These are phyloP conservation scores for Zoanthus sociatus DNA, from an alignment of 92 coral and sea anemone genomes.

Conservation along the genomic window DNA sequence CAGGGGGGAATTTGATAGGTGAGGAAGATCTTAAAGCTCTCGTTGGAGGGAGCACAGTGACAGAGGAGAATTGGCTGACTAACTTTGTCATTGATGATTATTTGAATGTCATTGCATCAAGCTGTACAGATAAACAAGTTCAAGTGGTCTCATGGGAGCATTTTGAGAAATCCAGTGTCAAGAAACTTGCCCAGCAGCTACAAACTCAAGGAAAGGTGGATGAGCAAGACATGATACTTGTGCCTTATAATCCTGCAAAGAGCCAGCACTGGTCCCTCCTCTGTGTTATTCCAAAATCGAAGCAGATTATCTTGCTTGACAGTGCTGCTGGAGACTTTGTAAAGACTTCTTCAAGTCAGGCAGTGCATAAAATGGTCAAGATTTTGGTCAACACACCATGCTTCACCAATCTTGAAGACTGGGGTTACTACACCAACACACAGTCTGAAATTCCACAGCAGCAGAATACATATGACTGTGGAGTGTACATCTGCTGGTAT, in stretches of 20 bases:
- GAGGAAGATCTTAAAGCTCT: slow-evolving; percentile 17
- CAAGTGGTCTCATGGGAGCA: slow-evolving; percentile 9
- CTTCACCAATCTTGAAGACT: slow-evolving; percentile 29
- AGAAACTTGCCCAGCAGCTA: slow-evolving; percentile 20
- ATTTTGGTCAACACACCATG: slow-evolving; percentile 9
- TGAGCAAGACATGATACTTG: slow-evolving; percentile 18
- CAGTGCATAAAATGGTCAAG: slow-evolving; percentile 17
- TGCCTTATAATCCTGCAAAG: neutral
- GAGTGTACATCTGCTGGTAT: slow-evolving; percentile 22
- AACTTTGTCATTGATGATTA: slow-evolving; percentile 22
- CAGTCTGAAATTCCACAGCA: slow-evolving; percentile 38
- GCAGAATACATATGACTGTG: slow-evolving; percentile 38
- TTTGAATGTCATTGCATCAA: slow-evolving; percentile 14
- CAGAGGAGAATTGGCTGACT: slow-evolving; percentile 32
- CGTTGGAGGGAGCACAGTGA: slow-evolving; percentile 11
- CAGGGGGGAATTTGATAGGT: slow-evolving; percentile 21
- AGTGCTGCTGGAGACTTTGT: slow-evolving; percentile 24
- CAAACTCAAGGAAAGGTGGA: slow-evolving; percentile 14
- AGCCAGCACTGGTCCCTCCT: slow-evolving; percentile 30
- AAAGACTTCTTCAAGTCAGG: neutral
- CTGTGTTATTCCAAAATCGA: slow-evolving; percentile 12
- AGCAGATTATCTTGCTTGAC: slow-evolving; percentile 28
- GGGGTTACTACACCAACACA: slow-evolving; percentile 33
- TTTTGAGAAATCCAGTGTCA: slow-evolving; percentile 20
- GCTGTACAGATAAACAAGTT: slow-evolving; percentile 21